A percentile compares a stretch with the other conserved stretches of the same genome.
These are phyloP conservation scores for Ranitomeya imitator DNA, from an alignment of 2,113 vertebrate genomes.

Conservation along the genomic window DNA sequence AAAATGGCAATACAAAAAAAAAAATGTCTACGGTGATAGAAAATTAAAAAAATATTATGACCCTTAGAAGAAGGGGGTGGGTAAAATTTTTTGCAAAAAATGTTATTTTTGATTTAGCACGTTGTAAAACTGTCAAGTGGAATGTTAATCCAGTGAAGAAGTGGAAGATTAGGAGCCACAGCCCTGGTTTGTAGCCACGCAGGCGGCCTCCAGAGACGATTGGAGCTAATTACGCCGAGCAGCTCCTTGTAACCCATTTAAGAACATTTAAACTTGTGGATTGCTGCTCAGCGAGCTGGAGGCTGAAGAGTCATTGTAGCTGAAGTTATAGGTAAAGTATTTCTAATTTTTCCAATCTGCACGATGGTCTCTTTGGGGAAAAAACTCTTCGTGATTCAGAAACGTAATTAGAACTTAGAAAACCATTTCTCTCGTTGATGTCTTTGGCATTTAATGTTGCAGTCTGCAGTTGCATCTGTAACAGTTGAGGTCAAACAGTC, in stretches of 20 bases:
- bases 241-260: background rate
- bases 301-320: slow-evolving; percentile 10
- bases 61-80: too few species aligned
- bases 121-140: background rate
- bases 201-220: background rate
- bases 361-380: slow-evolving; percentile 35
- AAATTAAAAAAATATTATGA: too few species aligned
- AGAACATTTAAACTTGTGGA: background rate
- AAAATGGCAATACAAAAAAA: too few species aligned
- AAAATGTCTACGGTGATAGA: too few species aligned
- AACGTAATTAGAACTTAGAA: slow-evolving; percentile 32
- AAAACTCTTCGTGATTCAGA: slow-evolving; percentile 23
- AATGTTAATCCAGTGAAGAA: background rate
- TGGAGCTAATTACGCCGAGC: background rate
- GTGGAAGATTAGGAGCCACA: background rate
- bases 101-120: background rate
- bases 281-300: slow-evolving; percentile 8
- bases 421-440: slow-evolving; percentile 7
- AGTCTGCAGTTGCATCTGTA: slow-evolving; percentile 29
- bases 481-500: slow-evolving; percentile 5
- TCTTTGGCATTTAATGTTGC: slow-evolving; percentile 42
- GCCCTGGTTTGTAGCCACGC: background rate
- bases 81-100: too few species aligned
- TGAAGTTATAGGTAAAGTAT: slow-evolving; percentile 25
- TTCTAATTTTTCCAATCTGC: background rate